Base-by-base conservation (phyloP, 92 coral and sea anemone species). In the Metridium senile region DNA sequence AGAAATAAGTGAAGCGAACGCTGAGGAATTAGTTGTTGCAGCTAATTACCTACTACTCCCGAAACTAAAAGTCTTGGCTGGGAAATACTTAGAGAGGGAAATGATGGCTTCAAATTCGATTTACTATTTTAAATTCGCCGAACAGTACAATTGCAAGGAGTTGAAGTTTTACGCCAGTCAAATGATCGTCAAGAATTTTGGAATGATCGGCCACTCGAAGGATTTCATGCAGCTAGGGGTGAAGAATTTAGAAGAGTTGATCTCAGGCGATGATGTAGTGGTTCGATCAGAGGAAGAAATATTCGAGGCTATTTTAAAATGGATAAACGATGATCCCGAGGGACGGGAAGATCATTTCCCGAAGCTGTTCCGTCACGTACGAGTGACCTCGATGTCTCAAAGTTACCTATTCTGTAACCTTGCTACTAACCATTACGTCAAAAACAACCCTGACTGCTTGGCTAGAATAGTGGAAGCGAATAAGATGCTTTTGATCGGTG, bases 21-120 rank as follows among this genome's bases (percentile, higher is more conserved):
- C 93, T 10, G 97, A 92, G 77, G 94, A 88, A 29, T 71, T 94
- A 25, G 79, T 94, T 43, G 86, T 86, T 10, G 72, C 94, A 4
- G 98, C 97, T 2, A 88, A 94, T 52, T 94, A 89, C 76, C 78
- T 89, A 62, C 84, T 87, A n/a, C 84, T 89, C 9, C 88, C 91
- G 1, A 89, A 85, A 46, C 86, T 94, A 18, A 94, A 94, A 53
- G 73, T 70, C 63, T 58, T 84, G 13, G 95, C 97, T 25, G 82
- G 98, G 66, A 85, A 85, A 45, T 85, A 87, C 69, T 62, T 91
- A 35, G 94, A 91, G 58, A 86, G 80, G 9, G 83, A 89, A 32
- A 83, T 86, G 63, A 74, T 89, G 33, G 72, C 92, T 20, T 89
- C 95, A 17, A 94, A 89, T 74, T 90, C 91, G 30, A 66, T 94